Conservation (phyloP, 2,888 invertebrate genomes). For the Brachycybe producta region DNA sequence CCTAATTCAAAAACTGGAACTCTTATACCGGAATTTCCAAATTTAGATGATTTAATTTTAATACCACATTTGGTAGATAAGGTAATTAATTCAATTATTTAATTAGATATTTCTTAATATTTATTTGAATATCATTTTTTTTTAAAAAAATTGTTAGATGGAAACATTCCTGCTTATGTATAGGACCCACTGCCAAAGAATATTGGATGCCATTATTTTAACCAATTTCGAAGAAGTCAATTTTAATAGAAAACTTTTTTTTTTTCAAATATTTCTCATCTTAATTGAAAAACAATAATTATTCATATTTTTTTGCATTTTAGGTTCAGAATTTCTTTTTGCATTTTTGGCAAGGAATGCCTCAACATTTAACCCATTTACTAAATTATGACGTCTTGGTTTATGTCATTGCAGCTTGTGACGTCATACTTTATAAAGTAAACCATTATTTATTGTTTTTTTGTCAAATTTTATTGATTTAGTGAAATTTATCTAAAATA, state of each 20-base stretch:
- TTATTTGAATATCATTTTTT: too few species aligned
- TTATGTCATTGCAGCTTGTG: too few species aligned
- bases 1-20: constrained; percentile 26
- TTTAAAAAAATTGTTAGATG: constrained; percentile 31
- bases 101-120: not conserved
- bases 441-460: too few species aligned
- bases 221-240: constrained; percentile 38
- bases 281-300: not conserved
- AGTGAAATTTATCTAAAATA: too few species aligned
- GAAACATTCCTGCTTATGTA: constrained; percentile 40
- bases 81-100: constrained; percentile 4
- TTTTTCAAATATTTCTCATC: not conserved
- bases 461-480: too few species aligned
- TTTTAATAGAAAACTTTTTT: not conserved
- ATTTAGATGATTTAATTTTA: constrained; percentile 33
- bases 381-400: constrained; percentile 39
- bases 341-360: constrained; percentile 39
- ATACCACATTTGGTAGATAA: constrained; percentile 24
- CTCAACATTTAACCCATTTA: constrained; percentile 34
- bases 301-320: constrained; percentile 17
- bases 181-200: constrained; percentile 38
- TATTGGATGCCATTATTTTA: constrained; percentile 37
- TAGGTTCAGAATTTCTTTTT: constrained; percentile 36
- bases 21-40: constrained; percentile 36
- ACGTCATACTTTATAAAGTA: too few species aligned